Evolutionary conservation across 1,140 invertebrate genomes (phyloP), one percentile per base, ranked within the genome.

Genomic region (Scaptomyza pallida): DNA sequence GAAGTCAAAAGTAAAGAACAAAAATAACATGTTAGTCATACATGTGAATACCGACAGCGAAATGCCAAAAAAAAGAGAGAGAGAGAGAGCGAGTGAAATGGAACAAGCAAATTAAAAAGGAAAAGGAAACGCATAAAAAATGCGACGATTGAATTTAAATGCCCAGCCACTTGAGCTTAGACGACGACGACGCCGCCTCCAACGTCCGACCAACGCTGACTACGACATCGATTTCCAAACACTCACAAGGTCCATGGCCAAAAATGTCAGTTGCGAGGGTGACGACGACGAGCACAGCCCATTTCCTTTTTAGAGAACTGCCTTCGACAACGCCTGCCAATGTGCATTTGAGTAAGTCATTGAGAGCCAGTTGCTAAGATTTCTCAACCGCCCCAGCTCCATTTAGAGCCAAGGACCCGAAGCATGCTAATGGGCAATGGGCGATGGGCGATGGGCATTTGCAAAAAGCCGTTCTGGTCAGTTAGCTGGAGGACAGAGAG

Each of bases 91-190:
- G 48, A 43, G 50, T 51, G 43, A 47, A 68, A 60, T 75, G 60
- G 50, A 69, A 65, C 56, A 74, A 78, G 82, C 68, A 88, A 88
- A 88, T 78, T 86, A 88, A 86, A 88, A 72, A 68, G 78, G 75
- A 88, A 82, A 72, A 82, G 82, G 78, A 86, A 85, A 86, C 77
- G 70, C 77, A 85, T 85, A 81, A 82, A 81, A 78, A 86, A 82
- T 75, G 74, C 71, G 71, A 72, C 82, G 78, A 86, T 86, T 88
- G 82, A 86, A 86, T 86, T 86, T 86, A 86, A 86, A 86, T 88
- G 82, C 67, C 62, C 60, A 57, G 71, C 74, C 60, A 81, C 82
- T 86, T 77, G 21, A 71, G 64, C 73, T 48, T 54, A 56, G 68
- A 55, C 48, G n/a, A 56, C 54, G 23, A 12, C 62, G 68, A 55